phyloP scores from a whole-genome alignment of 2,113 vertebrate genomes.

The Tachysurus fulvidraco region DNA sequence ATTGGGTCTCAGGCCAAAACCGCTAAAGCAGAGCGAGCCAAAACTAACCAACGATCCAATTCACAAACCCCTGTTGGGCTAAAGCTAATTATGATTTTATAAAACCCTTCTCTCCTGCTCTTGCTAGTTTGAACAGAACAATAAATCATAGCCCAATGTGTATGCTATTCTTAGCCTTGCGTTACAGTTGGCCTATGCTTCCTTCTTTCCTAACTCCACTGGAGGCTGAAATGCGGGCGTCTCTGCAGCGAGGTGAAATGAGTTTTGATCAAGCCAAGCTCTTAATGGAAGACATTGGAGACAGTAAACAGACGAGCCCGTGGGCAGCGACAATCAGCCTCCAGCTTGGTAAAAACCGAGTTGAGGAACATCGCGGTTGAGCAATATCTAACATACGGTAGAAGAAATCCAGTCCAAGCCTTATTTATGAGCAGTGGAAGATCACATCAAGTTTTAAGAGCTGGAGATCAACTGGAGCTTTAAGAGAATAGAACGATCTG shows the following conservation, averaged over 20 bases:
- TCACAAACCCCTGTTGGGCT: conserved; percentile 37
- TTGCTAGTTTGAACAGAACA: conserved; percentile 10
- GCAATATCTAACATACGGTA: neutral
- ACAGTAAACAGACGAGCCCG: conserved; percentile 38
- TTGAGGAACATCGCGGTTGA: neutral
- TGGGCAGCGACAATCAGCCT: neutral
- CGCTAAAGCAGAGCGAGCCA: conserved; percentile 18
- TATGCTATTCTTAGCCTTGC: conserved; percentile 55
- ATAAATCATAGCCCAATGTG: conserved; percentile 38
- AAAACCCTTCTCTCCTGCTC: conserved; percentile 19
- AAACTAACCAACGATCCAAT: conserved; percentile 43
- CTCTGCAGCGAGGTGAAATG: conserved; percentile 38
- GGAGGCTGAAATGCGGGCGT: conserved; percentile 44
- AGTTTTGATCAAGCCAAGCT: conserved; percentile 46
- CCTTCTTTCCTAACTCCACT: conserved; percentile 54
- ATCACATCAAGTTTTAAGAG: neutral
- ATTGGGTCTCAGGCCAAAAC: neutral
- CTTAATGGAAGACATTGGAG: conserved; percentile 40
- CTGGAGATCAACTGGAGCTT: neutral
- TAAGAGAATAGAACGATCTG: neutral
- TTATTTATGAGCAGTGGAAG: neutral
- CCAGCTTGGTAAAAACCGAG: neutral
- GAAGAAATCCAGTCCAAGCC: neutral
- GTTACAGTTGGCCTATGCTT: conserved; percentile 49
- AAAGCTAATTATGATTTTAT: conserved; percentile 45